Evolutionary conservation across 2,888 invertebrate genomes (phyloP).

Genomic region (Uropetala carovei): DNA sequence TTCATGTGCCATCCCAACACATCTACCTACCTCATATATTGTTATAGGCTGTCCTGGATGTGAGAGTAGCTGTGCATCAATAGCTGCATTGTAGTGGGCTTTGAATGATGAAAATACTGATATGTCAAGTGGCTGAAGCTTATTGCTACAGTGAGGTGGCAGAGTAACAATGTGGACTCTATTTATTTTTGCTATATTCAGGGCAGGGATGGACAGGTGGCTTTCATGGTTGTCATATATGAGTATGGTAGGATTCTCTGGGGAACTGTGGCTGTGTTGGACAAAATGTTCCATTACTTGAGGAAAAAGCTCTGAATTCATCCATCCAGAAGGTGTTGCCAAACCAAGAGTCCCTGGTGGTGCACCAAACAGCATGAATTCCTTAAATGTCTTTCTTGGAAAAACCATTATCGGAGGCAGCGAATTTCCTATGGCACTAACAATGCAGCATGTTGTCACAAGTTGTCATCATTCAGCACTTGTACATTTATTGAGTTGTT

Average conservation of each 20-base stretch:
- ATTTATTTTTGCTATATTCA: constrained; percentile 69
- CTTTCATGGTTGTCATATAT: constrained; percentile 67
- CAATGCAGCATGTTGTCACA: constrained; percentile 71
- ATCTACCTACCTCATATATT: constrained; percentile 73
- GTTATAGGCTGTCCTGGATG: constrained; percentile 73
- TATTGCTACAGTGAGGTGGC: constrained; percentile 71
- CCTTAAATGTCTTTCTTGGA: constrained; percentile 71
- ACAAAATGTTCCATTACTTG: constrained; percentile 73
- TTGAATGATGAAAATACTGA: constrained; percentile 68
- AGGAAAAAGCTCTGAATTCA: constrained; percentile 72
- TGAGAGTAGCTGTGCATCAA: constrained; percentile 72
- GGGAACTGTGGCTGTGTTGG: constrained; percentile 67
- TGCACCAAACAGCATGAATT: constrained; percentile 71
- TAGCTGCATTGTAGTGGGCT: constrained; percentile 70
- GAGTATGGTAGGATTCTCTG: constrained; percentile 61
- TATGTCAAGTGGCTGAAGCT: constrained; percentile 70
- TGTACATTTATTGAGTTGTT: constrained; percentile 69
- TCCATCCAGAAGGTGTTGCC: constrained; percentile 72
- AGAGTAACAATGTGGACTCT: constrained; percentile 70
- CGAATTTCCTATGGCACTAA: constrained; percentile 71
- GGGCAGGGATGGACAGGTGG: constrained; percentile 65
- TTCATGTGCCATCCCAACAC: constrained; percentile 70
- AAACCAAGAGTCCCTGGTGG: constrained; percentile 72
- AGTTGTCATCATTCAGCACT: constrained; percentile 72
- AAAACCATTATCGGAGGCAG: constrained; percentile 73